phyloP scores from a whole-genome alignment of 2,113 vertebrate species.

The Gracilinanus agilis region DNA sequence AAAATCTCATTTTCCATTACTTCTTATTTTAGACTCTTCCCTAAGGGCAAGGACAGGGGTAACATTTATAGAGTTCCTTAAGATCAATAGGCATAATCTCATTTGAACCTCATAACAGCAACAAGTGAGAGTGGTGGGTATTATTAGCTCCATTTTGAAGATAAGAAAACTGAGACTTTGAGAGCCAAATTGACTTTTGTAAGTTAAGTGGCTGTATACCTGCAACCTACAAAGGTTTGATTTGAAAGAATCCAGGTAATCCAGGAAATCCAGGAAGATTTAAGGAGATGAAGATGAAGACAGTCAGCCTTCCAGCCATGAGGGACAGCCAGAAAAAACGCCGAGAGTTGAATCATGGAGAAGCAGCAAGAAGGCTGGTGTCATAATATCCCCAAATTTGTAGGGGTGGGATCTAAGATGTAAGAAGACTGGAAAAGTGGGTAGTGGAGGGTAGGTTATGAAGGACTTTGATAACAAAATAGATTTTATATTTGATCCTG shows the following conservation, averaged over 20 bases:
- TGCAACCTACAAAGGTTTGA: not conserved
- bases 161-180: not conserved
- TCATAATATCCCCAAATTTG: not conserved
- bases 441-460: not conserved
- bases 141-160: not conserved
- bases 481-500: not conserved
- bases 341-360: not conserved
- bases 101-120: not conserved
- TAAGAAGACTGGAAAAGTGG: not conserved
- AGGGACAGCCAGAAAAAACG: not conserved
- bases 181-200: not conserved
- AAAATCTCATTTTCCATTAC: not conserved
- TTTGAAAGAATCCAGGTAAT: not conserved
- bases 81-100: not conserved
- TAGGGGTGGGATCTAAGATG: not conserved
- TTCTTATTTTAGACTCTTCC: not conserved
- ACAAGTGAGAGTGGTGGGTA: not conserved
- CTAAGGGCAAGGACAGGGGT: not conserved
- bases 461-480: not conserved
- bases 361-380: not conserved
- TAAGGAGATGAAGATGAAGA: not conserved
- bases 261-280: no score
- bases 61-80: not conserved
- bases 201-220: not conserved
- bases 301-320: not conserved